A percentile compares a stretch with the other conserved stretches of the same genome.
Evolutionary conservation across 2,113 vertebrate species (phyloP).

Genomic region (Perca schrenkii): DNA sequence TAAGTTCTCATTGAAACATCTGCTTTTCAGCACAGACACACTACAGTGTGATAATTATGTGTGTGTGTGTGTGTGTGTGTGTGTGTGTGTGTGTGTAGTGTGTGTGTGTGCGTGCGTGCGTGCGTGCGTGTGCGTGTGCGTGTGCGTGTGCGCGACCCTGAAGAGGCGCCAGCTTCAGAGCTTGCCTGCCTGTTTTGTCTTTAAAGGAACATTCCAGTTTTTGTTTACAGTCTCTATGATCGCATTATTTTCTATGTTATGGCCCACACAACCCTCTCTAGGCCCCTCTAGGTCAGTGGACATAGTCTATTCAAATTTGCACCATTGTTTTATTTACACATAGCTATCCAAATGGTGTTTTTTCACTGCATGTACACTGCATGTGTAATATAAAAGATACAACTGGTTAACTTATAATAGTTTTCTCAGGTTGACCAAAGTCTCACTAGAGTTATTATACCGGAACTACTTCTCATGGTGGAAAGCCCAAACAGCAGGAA

Average conservation of each 20-base stretch:
- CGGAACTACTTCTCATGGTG: neutral
- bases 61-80: neutral
- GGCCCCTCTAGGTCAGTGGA: neutral
- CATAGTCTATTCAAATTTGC: neutral
- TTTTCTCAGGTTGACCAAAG: neutral
- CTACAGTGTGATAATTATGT: neutral
- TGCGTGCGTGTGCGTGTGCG: no score
- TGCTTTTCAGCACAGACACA: conserved; percentile 35
- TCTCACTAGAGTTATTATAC: neutral
- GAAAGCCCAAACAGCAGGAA: conserved; percentile 19
- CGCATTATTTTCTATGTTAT: neutral
- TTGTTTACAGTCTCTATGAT: neutral
- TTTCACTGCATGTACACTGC: neutral
- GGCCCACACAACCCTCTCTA: neutral
- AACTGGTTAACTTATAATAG: neutral
- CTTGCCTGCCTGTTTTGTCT: neutral
- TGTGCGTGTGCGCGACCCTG: neutral
- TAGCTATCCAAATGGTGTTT: neutral
- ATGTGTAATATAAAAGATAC: neutral
- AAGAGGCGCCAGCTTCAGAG: neutral
- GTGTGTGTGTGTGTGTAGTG: neutral
- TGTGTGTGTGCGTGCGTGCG: neutral
- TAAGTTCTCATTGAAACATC: conserved; percentile 33
- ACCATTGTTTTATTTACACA: neutral
- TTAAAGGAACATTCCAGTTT: neutral